Evolutionary conservation across 2,797 vertebrate genomes (phyloP), one percentile per base, ranked within the genome.

Genomic region (Tapera naevia): DNA sequence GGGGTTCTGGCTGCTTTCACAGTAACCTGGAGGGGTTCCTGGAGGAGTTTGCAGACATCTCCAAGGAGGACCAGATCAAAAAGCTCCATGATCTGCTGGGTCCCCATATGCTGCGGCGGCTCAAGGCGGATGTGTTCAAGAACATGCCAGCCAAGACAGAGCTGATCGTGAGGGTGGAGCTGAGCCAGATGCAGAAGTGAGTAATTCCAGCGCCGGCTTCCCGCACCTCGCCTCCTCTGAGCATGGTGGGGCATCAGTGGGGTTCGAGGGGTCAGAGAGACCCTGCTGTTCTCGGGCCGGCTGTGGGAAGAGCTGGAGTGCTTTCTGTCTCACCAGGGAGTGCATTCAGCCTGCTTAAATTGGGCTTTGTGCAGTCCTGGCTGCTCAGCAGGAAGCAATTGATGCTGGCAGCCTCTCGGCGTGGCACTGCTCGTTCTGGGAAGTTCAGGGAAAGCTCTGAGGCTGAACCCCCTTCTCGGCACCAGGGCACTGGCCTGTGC

Each of bases 151-250:
- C 99, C 64, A 99, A 99, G 98, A 99, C 99, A 0, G 99, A 99
- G 97, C 97, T 99, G 91, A 99, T 99, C 0, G 99, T 99, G 64
- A 97, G 99, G 1, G 99, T 99, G 97, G 99, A 99, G 96, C 98
- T 99, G 74, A 99, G 99, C 95, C 99, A 99, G 94, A 99, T 99
- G 99, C 99, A 99, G 97, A 99, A 99, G 99, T 99, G 97, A 97
- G 98, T 78, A 30, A 28, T 11, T 48, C 17, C 15, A 7, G 54
- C 3, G 7, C 37, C 62, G 78, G 10, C 30, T 66, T 57, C 33
- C 30, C 60, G 30, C 45, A 1, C 11, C 17, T 21, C 7, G 0
- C 43, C 32, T 21, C 37, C 2, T 41, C 69, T 12, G 65, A 9
- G 11, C 23, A 3, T 0, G 0, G 32, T 0, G 6, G 30, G 81